A percentile compares a stretch with the other conserved stretches of the same genome.
Evolutionary conservation across 2,888 invertebrate genomes (phyloP).

Genomic region (Platycheirus albimanus): DNA sequence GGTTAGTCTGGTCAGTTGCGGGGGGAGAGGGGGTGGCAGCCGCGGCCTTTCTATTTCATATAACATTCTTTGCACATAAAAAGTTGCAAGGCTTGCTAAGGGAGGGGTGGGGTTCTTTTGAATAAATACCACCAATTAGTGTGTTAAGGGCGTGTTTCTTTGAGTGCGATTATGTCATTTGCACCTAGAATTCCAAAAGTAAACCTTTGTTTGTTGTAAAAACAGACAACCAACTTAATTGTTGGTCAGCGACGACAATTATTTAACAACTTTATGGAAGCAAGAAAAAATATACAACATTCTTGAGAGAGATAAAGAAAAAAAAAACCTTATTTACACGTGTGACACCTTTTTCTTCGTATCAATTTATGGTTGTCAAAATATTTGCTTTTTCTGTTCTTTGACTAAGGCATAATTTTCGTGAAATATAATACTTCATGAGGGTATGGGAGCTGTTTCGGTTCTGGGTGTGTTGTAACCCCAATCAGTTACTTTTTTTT

Average conservation of each 20-base stretch:
- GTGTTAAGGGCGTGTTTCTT: conserved; percentile 46
- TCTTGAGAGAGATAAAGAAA: not conserved
- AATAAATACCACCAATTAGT: conserved; percentile 36
- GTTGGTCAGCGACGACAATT: conserved; percentile 5
- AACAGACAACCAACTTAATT: conserved; percentile 21
- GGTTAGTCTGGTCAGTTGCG: conserved; percentile 64
- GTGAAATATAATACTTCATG: not conserved
- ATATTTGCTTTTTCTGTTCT: not conserved
- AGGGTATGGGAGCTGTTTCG: no score
- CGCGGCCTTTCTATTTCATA: conserved; percentile 42
- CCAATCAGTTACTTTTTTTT: no score
- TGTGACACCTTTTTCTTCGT: not conserved
- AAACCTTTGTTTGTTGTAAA: conserved; percentile 11
- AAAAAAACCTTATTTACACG: no score
- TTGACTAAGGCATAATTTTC: not conserved
- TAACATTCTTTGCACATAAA: conserved; percentile 49
- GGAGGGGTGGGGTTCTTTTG: not conserved
- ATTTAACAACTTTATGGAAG: not conserved
- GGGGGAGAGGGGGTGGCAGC: no score
- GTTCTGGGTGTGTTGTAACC: not conserved
- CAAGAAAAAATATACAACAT: no score
- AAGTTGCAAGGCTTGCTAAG: no score
- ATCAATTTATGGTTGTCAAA: not conserved
- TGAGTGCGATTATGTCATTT: conserved; percentile 52
- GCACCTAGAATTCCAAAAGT: not conserved